Base-by-base conservation (phyloP, 1,140 invertebrate genomes). In the Drosophila fuyamai region DNA sequence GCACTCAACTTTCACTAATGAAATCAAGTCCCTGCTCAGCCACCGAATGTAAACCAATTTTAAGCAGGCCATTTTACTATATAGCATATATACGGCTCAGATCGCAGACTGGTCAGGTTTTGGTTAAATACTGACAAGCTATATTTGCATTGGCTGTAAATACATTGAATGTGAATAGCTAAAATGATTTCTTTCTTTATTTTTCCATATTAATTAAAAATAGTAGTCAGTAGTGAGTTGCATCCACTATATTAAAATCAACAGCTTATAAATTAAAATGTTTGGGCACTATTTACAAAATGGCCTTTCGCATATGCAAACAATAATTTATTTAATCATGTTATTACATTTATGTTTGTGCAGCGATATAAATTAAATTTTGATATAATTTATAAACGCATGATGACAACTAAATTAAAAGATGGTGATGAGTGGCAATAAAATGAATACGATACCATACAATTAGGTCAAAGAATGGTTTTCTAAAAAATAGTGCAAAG, bases 21-120 rank as follows among this genome's bases (percentile, higher is more conserved):
- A 71, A 86, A 86, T 86, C 67, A 79, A 86, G 73, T 68, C 60
- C 81, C 57, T 72, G 50, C 65, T 65, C 44, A 48, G 68, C 78
- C 77, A 54, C 48, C 75, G 46, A 76, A 68, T 61, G 36, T 66
- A 65, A 51, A 68, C 18, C 60, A 65, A 43, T 38, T 53, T 44
- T 4, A 65, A 68, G 13, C 46, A 44, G 29, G 61, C 29, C 29
- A 32, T 32, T 32, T 63, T 47, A 23, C 44, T 13, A 47, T 12
- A 5, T 5, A 23, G 13, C 10, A 12, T 38, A 38, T 13, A 38
- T 38, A 38, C 4, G 9, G 0, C 4, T 38, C 36, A 10, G 36
- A 38, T 13, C 36, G 36, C 36, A 10, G 29, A 7, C 29, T 32
- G 29, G 16, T 44, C 14, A 18, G 43, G 14, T 44, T 16, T 44